Percentiles rank a stretch among this genome's conserved stretches.
Conservation (phyloP, 2,113 vertebrate genomes). For the Parus major region DNA sequence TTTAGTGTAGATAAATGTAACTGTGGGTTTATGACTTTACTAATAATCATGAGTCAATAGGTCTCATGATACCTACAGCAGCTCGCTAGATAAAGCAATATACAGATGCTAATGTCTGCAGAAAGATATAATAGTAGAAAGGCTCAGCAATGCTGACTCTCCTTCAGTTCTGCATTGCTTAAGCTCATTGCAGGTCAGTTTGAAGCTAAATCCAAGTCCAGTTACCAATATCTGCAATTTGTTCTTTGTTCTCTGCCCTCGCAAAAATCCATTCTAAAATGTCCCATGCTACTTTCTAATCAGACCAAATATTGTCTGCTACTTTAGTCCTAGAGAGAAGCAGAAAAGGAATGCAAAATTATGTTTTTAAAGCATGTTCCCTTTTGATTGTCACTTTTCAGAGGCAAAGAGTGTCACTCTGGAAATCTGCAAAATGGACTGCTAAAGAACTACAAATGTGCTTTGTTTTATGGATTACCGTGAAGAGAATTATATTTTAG, state of each 20-base stretch:
- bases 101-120: neutral
- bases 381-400: neutral
- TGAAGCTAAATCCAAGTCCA: neutral
- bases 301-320: neutral
- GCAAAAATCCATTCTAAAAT: neutral
- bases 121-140: neutral
- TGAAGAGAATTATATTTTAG: neutral
- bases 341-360: neutral
- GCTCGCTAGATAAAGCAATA: constrained; percentile 22
- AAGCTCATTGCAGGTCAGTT: neutral
- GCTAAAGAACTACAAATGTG: neutral
- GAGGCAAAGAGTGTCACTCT: neutral
- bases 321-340: neutral
- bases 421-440: neutral
- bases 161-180: neutral
- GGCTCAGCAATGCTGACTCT: neutral
- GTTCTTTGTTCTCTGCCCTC: neutral
- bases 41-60: constrained; percentile 49
- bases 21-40: constrained; percentile 30
- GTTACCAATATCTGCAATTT: neutral
- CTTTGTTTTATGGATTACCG: neutral
- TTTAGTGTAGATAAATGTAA: constrained; percentile 48
- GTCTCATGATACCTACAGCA: constrained; percentile 57
- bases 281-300: neutral
- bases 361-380: neutral